Evolutionary conservation across 2,888 invertebrate species (phyloP), one percentile per base, ranked within the genome.

Genomic region (Ditula angustiorana): DNA sequence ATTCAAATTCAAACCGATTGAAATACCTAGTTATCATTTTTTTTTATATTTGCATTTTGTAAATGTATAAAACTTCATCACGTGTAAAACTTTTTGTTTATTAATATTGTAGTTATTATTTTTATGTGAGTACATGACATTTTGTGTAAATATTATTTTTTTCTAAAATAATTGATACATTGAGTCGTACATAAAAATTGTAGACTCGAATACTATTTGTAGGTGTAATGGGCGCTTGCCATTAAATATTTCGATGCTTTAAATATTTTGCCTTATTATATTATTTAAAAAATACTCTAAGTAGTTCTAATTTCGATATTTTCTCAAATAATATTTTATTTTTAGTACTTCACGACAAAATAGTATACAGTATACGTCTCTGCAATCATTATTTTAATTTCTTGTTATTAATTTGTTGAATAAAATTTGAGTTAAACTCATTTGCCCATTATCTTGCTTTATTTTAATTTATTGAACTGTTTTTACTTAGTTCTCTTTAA

Each of bases 341-440:
- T 57, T 49, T 47, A 64, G 37, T 64, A 55, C 61, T 47, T 71
- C 61, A 68, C 71, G 65, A 67, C 60, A 56, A 50, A 61, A 61
- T 70, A 67, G 35, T 58, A 46, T 66, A 63, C 70, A 67, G 47
- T 69, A 55, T 47, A 63, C 63, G 50, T 58, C 41, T 30, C 30
- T 57, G 50, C 63, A 58, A 63, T 44, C 7, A 50, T 58, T 57
- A 50, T 63, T 67, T 64, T 67, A 53, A 44, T 60, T 55, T 37
- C 56, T 59, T 58, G 66, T 67, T 62, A 49, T 67, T 55, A 53
- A 33, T 63, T 67, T 58, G 63, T 67, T 61, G 19, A 35, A 50
- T 61, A 68, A 66, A 67, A 69, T 79, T 82, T 86, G 91, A 91
- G 91, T 91, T 76, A 85, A 89, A 91, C 91, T 91, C 91, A 83